Evolutionary conservation across 2,797 vertebrate genomes (phyloP).

Genomic region (Luscinia luscinia): DNA sequence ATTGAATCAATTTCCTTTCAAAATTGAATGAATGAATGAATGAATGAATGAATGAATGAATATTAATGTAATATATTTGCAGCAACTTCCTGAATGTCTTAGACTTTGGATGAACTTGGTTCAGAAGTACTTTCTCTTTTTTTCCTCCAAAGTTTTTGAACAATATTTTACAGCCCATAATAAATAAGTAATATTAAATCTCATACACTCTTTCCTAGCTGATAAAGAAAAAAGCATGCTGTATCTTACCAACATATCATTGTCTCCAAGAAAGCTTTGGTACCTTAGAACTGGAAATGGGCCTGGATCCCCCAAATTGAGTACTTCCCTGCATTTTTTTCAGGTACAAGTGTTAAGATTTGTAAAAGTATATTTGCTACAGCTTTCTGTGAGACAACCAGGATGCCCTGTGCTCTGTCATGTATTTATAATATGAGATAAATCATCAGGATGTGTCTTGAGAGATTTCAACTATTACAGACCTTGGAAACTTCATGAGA

Average conservation of each 20-base stretch:
- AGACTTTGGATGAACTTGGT: conserved; percentile 36
- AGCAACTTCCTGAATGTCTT: neutral
- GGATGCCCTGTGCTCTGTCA: neutral
- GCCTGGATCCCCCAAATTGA: neutral
- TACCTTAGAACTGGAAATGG: neutral
- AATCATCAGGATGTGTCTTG: neutral
- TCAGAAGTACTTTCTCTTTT: neutral
- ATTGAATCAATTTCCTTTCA: conserved; percentile 17
- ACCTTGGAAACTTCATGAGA: neutral
- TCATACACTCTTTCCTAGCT: neutral
- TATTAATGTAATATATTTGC: neutral
- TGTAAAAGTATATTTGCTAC: neutral
- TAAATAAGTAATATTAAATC: conserved; percentile 35
- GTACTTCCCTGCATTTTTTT: neutral
- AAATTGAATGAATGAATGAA: neutral
- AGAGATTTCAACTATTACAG: conserved; percentile 9
- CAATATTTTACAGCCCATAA: conserved; percentile 26
- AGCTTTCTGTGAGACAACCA: neutral
- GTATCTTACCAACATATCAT: neutral
- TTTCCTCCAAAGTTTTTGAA: neutral
- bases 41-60: neutral
- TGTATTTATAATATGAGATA: neutral
- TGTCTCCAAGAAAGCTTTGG: neutral
- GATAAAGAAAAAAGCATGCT: neutral
- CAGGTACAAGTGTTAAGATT: neutral